Evolutionary conservation across 2,797 vertebrate genomes (phyloP).

Genomic region (Cirrhinus molitorella): DNA sequence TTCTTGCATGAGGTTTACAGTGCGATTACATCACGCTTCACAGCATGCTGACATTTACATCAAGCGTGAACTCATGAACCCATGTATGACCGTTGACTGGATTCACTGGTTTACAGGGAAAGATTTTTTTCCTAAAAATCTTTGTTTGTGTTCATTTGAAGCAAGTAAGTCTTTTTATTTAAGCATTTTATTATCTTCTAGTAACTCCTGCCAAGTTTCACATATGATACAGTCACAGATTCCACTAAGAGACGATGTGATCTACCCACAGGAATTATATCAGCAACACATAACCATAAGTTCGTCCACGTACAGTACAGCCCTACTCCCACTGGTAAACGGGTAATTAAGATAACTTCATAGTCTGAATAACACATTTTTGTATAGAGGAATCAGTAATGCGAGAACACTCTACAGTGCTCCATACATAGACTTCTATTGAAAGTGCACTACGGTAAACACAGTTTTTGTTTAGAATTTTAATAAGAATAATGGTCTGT

Average conservation of each 20-base stretch:
- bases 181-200: neutral
- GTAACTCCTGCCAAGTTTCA: slow-evolving; percentile 1
- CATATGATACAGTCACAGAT: neutral
- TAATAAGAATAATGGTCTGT: neutral
- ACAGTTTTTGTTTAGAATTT: neutral
- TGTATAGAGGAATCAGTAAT: neutral
- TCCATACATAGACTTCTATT: neutral
- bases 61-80: neutral
- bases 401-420: neutral
- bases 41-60: neutral
- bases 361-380: neutral
- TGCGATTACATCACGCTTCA: neutral
- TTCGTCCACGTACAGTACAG: neutral
- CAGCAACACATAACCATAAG: neutral
- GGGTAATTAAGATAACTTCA: neutral
- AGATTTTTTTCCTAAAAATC: neutral
- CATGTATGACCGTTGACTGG: neutral
- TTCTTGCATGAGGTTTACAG: neutral
- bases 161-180: neutral
- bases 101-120: neutral
- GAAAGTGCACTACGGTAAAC: neutral
- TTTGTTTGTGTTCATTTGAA: too few relatives aligned
- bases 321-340: neutral
- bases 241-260: neutral
- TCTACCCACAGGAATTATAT: neutral